These are phyloP conservation scores for Caenorhabditis briggsae DNA, from an alignment of 1,140 invertebrate species.

Conservation along the genomic window DNA sequence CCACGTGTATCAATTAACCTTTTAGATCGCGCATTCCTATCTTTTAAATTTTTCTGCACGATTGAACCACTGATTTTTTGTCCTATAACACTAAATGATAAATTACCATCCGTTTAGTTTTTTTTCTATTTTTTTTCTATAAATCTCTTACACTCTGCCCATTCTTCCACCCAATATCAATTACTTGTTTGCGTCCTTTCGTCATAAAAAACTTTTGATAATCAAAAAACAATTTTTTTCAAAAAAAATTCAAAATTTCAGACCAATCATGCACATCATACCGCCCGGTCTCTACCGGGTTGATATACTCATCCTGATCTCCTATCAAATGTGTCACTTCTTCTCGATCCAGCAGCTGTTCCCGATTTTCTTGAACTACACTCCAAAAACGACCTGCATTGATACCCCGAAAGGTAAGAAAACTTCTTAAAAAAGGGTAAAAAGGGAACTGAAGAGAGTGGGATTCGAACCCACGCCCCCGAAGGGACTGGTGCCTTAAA, in stretches of 20 bases:
- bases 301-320: constrained; percentile 59
- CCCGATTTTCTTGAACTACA: constrained; percentile 63
- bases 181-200: not conserved
- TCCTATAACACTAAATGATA: not conserved
- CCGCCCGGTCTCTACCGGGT: constrained; percentile 59
- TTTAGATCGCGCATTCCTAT: not conserved
- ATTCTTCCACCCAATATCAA: not conserved
- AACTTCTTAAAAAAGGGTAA: too few species aligned
- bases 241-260: not conserved
- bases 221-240: not conserved
- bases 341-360: constrained; percentile 62
- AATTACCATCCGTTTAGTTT: not conserved
- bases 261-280: constrained; percentile 44
- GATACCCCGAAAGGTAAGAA: constrained; percentile 11
- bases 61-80: constrained; percentile 9
- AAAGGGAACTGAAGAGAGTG: constrained; percentile 18
- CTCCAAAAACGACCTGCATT: constrained; percentile 56
- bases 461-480: constrained; percentile 11
- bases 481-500: constrained; percentile 41
- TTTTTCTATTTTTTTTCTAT: constrained; percentile 16
- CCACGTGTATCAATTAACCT: not conserved
- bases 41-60: constrained; percentile 10
- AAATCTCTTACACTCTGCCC: not conserved
- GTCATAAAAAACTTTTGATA: not conserved
- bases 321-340: constrained; percentile 64